Conservation (phyloP, 2,113 vertebrate species). For the Anolis carolinensis region DNA sequence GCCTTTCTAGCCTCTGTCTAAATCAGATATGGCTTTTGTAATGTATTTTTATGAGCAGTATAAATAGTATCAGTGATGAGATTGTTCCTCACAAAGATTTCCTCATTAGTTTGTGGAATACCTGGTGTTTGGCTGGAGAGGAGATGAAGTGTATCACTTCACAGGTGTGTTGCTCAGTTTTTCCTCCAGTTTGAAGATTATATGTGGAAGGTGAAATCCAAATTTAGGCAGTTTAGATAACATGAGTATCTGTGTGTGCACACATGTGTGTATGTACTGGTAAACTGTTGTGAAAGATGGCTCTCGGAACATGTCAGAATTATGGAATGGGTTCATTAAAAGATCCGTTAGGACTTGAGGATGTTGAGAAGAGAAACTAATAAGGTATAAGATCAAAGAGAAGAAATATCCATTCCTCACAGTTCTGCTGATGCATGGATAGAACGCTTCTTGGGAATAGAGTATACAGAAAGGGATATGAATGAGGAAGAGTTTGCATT, state of each 20-base stretch:
- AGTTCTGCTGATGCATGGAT: background rate
- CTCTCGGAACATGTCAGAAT: background rate
- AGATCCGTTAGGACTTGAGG: background rate
- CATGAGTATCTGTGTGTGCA: no score
- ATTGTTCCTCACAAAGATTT: slow-evolving; percentile 12
- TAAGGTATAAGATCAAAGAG: background rate
- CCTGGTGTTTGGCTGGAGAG: background rate
- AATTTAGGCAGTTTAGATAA: background rate
- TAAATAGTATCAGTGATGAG: slow-evolving; percentile 15
- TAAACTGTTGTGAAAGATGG: background rate
- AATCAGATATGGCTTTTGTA: background rate
- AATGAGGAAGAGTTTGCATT: background rate
- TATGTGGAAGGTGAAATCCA: background rate
- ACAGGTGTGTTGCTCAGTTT: background rate
- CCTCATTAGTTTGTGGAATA: slow-evolving; percentile 28
- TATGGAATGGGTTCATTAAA: background rate
- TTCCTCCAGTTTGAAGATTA: background rate
- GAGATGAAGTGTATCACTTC: background rate
- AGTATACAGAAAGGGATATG: background rate
- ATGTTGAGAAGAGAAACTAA: background rate
- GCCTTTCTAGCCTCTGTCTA: slow-evolving; percentile 35
- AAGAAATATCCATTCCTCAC: background rate
- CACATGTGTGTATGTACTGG: no score
- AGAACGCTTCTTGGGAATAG: background rate
- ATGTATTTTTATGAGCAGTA: background rate